These are phyloP conservation scores for Pocillopora meandrina DNA, from an alignment of 92 coral and sea anemone genomes.

Conservation along the genomic window DNA sequence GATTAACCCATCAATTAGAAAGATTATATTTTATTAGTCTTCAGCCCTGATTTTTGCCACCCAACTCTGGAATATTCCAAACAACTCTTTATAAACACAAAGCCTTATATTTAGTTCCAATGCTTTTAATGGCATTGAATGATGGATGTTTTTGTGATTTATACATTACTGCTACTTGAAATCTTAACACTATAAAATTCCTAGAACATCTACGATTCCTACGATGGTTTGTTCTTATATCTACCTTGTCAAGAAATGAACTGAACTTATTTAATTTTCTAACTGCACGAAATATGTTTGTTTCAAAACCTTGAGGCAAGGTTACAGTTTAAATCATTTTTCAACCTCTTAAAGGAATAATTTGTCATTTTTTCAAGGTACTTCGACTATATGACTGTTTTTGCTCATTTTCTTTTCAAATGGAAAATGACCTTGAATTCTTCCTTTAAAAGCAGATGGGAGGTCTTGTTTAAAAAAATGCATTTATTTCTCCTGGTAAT, in stretches of 20 bases:
- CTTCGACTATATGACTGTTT: neutral
- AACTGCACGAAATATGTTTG: too few relatives aligned
- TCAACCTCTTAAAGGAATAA: too few relatives aligned
- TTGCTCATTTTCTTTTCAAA: neutral
- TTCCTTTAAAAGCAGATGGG: neutral
- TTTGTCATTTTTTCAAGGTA: neutral
- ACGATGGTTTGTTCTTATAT: too few relatives aligned
- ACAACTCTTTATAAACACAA: neutral
- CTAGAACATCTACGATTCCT: neutral
- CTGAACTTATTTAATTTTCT: too few relatives aligned
- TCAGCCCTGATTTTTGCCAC: neutral
- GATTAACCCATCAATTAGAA: too few relatives aligned
- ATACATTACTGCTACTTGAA: neutral
- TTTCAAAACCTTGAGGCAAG: too few relatives aligned
- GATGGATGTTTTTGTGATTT: neutral
- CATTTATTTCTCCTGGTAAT: neutral
- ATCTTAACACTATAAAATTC: neutral
- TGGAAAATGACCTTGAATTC: neutral
- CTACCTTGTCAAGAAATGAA: too few relatives aligned
- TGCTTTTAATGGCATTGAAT: neutral
- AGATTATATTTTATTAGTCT: too few relatives aligned
- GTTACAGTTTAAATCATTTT: neutral
- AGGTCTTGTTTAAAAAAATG: slow-evolving; percentile 1
- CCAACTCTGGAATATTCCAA: neutral
- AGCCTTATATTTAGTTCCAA: neutral